Conservation (phyloP, 2,888 invertebrate genomes). For the Anticlea derivata region DNA sequence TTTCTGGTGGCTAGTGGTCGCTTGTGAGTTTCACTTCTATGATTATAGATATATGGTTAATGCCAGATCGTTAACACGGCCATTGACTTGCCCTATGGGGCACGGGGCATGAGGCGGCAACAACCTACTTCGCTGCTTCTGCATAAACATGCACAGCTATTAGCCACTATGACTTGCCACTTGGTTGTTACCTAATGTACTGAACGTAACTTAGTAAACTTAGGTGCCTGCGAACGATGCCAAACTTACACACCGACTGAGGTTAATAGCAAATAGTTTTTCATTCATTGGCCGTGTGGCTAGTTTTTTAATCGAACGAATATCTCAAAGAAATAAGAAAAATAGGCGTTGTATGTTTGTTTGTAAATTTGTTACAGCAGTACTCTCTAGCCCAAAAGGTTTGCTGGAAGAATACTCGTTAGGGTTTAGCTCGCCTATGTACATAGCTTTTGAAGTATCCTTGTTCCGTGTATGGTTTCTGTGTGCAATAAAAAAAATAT, state of each 20-base stretch:
- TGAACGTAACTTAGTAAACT: conserved; percentile 13
- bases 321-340: too few relatives aligned
- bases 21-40: conserved; percentile 6
- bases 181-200: conserved; percentile 39
- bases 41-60: background rate
- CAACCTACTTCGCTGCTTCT: conserved; percentile 56
- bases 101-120: conserved; percentile 39
- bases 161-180: conserved; percentile 41
- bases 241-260: background rate
- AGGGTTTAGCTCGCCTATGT: too few relatives aligned
- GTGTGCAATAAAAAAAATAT: too few relatives aligned
- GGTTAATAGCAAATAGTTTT: background rate
- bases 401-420: too few relatives aligned
- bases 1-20: too few relatives aligned
- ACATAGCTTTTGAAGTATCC: too few relatives aligned
- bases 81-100: conserved; percentile 49
- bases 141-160: conserved; percentile 44
- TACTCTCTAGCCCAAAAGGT: too few relatives aligned
- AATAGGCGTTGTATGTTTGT: too few relatives aligned
- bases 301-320: background rate
- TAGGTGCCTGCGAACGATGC: background rate
- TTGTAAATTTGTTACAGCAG: too few relatives aligned
- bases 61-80: conserved; percentile 53
- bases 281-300: background rate
- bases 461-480: too few relatives aligned